These are phyloP conservation scores for Oxystoma pomonae DNA, from an alignment of 2,888 invertebrate species.

Conservation along the genomic window DNA sequence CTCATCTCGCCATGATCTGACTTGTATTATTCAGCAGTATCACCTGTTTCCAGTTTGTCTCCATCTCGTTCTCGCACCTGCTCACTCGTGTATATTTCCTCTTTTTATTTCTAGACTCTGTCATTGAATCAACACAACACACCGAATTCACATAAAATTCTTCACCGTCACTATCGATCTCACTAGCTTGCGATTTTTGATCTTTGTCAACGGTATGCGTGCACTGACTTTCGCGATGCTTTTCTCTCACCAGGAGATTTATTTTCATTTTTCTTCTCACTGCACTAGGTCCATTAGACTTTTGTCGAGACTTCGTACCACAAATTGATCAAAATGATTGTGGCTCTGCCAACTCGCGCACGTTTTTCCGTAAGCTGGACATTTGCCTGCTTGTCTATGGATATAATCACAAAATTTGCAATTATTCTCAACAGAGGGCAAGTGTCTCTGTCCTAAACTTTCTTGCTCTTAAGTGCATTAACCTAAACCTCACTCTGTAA, in stretches of 20 bases:
- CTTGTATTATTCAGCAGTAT: not conserved
- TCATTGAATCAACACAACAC: not conserved
- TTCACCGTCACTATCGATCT: not conserved
- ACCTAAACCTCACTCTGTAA: slow-evolving; percentile 7
- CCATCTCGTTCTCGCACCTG: not conserved
- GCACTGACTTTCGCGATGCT: not conserved
- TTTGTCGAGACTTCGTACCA: not conserved
- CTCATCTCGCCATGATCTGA: not conserved
- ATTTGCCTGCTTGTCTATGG: not conserved
- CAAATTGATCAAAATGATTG: not conserved
- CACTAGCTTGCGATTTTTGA: not conserved
- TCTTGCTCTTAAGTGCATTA: not conserved
- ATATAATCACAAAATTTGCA: slow-evolving; percentile 6
- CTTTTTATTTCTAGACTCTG: not conserved
- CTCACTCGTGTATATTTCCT: not conserved
- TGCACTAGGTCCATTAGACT: not conserved
- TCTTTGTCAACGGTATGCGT: not conserved
- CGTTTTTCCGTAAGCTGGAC: not conserved
- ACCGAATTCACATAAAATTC: slow-evolving; percentile 1
- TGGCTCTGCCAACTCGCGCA: not conserved
- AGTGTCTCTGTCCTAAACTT: not conserved
- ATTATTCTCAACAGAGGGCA: not conserved
- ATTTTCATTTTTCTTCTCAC: not conserved
- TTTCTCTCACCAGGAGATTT: not conserved
- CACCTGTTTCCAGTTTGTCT: not conserved